phyloP scores from a whole-genome alignment of 1,140 invertebrate species.

The Ceratina australensis region DNA sequence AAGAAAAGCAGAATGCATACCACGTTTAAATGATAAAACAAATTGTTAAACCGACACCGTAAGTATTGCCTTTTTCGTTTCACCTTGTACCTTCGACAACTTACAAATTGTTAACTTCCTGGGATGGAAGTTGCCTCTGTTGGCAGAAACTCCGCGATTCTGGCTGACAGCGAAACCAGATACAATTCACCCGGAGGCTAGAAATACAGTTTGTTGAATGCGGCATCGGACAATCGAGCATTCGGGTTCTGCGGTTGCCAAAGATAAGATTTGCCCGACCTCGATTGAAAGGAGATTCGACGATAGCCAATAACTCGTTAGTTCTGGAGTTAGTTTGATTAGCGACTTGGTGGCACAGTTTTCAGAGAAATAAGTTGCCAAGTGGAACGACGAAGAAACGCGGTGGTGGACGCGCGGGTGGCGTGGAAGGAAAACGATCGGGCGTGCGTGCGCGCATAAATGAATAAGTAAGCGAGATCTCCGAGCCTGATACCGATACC shows the following conservation, averaged over 20 bases:
- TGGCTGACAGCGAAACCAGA: no score
- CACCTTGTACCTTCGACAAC: no score
- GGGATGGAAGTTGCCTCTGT: no score
- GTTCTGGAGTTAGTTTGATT: neutral
- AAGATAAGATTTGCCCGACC: neutral
- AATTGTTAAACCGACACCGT: no score
- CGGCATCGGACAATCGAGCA: no score
- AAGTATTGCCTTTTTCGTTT: no score
- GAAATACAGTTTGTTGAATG: no score
- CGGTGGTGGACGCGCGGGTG: neutral
- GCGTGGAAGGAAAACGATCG: neutral
- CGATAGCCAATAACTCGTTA: constrained; percentile 10
- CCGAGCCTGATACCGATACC: constrained; percentile 5
- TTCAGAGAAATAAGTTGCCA: neutral
- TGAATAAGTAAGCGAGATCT: constrained; percentile 40
- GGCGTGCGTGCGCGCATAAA: constrained; percentile 29
- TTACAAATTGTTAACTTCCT: no score
- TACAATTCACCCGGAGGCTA: no score
- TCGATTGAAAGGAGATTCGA: neutral
- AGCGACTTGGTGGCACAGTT: constrained; percentile 8
- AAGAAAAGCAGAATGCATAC: no score
- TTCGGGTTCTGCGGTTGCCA: neutral
- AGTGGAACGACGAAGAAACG: neutral
- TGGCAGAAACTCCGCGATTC: no score
- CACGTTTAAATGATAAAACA: no score